Evolutionary conservation across 2,113 vertebrate genomes (phyloP), one percentile per base, ranked within the genome.

Genomic region (Mandrillus leucophaeus): DNA sequence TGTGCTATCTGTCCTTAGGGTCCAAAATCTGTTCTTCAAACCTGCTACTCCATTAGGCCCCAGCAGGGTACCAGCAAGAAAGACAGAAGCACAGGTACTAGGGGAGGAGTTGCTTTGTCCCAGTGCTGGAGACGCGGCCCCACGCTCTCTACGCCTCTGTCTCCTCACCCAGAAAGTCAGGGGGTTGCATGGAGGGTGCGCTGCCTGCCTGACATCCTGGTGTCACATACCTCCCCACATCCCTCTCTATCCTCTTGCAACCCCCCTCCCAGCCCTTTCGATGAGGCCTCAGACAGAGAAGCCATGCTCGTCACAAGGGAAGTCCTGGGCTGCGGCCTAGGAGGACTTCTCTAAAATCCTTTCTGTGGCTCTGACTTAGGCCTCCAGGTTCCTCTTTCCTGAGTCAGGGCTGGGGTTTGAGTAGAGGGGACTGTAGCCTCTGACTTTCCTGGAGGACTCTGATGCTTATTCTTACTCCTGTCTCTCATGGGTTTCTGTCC

Each of bases 1-100:
- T 38, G 22, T 13, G n/a, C 45, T 10, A 18, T 52, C 81, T 66
- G 32, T 81, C 30, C 81, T 68, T 40, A 61, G 73, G 0, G 20
- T 43, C 18, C 93, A 64, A 82, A 81, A 45, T 13, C 45, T 57
- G 32, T 91, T 86, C 73, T 90, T 82, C 93, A 50, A 40, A 32
- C 16, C 16, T 13, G 6, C 70, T 55, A 55, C 57, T 75, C 75
- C 52, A 8, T 38, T 55, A 61, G 66, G 40, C 8, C 25, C 50
- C 64, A 32, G 45, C 2, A 13, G 73, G 32, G 40, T 8, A 11
- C 64, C 43, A 73, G 35, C 25, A 72, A 83, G 83, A 82, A 70
- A 11, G 45, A 35, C 10, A 61, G 40, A 75, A 76, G 27, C 38
- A 17, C 13, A 72, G 84, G 22, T 5, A 2, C 72, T 22, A 40